Evolutionary conservation across 2,888 invertebrate genomes (phyloP), one percentile per base, ranked within the genome.

Genomic region (Perizoma affinitatum): DNA sequence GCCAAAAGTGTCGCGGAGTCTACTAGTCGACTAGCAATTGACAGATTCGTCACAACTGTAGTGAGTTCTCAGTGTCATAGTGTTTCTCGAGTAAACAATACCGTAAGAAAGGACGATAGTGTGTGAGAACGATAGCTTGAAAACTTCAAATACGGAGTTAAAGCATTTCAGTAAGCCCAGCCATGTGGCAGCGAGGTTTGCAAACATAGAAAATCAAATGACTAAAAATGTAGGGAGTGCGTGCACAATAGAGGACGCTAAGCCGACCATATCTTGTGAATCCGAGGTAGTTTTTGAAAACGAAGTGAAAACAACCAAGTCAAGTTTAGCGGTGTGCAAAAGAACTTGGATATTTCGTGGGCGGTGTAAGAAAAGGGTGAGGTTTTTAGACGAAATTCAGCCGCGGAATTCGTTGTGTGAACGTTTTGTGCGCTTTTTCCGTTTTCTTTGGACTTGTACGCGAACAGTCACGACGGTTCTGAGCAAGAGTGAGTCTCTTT

Each of bases 351-450:
- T 79, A 76, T 74, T 74, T 71, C 77, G 75, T 72, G 68, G 75
- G 61, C 77, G 73, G 65, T 68, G 68, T 61, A 88, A 87, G 83
- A 90, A 90, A 83, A 84, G 80, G 78, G 89, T 90, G 71, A 79
- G 84, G 71, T 90, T 90, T 70, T 79, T 75, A 66, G 89, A 88
- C 72, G 83, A 83, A 53, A 76, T 76, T 65, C 68, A 64, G 57
- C 80, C 80, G 67, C 76, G 65, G 67, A 69, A 72, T 65, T 76
- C 87, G 52, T 68, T 88, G 63, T 79, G 80, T 72, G 79, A 82
- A 68, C 84, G 88, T 58, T 80, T 87, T 70, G 73, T 77, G 59
- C 74, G 71, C 45, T 82, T 86, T 78, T 82, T 87, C 72, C 79
- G 79, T 75, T 80, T 83, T 65, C 75, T 89, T 65, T 86, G 87